phyloP scores from a whole-genome alignment of 2,113 vertebrate species.

The Peromyscus maniculatus region DNA sequence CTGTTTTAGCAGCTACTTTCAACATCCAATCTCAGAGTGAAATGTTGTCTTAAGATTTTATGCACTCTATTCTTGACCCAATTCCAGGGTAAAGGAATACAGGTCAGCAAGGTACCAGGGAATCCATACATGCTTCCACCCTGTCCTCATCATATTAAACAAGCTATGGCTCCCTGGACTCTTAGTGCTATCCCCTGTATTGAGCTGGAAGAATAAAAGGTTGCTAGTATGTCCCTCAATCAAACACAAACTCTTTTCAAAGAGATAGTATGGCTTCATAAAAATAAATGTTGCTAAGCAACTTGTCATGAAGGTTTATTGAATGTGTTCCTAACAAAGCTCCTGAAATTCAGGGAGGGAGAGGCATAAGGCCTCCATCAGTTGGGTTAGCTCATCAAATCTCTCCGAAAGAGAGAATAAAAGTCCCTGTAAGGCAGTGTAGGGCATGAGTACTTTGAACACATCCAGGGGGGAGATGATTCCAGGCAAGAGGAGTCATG shows the following conservation, averaged over 20 bases:
- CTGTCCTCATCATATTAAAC: neutral
- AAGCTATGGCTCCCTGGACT: neutral
- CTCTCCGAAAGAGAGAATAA: neutral
- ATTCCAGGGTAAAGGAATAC: neutral
- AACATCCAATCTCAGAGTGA: constrained; percentile 15
- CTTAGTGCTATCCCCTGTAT: neutral
- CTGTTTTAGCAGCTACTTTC: neutral
- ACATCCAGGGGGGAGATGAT: neutral
- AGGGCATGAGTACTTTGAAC: neutral
- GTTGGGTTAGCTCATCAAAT: neutral
- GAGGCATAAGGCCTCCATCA: neutral
- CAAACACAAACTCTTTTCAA: neutral
- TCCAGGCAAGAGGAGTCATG: neutral
- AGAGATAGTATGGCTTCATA: neutral
- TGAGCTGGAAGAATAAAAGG: neutral
- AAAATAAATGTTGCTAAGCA: neutral
- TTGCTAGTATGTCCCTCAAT: neutral
- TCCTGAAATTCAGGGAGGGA: neutral
- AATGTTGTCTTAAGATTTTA: neutral
- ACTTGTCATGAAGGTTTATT: neutral
- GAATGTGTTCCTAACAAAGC: neutral
- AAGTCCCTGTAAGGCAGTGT: neutral
- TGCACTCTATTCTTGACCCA: neutral
- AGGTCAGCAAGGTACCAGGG: neutral
- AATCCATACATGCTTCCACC: neutral